Conservation (phyloP, 64 coral and sea anemone genomes). For the Stylophora pistillata region DNA sequence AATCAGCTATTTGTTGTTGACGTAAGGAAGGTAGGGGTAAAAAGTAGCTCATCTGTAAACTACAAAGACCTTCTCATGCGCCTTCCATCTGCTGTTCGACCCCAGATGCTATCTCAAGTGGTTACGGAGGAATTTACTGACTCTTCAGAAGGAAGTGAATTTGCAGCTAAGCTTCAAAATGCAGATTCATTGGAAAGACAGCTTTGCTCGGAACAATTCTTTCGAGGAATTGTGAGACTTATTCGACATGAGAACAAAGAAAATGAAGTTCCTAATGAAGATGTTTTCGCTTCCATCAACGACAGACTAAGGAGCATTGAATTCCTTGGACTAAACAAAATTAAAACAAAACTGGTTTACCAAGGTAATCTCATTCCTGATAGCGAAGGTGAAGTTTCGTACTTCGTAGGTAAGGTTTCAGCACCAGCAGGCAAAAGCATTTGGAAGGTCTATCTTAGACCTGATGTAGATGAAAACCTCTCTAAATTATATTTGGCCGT, state of each 20-base stretch:
- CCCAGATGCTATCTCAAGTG: slow-evolving; percentile 25
- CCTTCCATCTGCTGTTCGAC: slow-evolving; percentile 24
- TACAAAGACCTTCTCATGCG: slow-evolving; percentile 25
- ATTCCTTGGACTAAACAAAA: slow-evolving; percentile 1
- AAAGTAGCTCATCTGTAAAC: slow-evolving; percentile 2
- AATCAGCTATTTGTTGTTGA: slow-evolving; percentile 30
- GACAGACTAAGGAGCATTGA: slow-evolving; percentile 28
- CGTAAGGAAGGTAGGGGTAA: slow-evolving; percentile 4
- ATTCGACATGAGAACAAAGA: slow-evolving; percentile 60
- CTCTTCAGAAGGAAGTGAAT: background rate
- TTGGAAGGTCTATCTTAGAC: slow-evolving; percentile 70
- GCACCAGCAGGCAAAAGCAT: background rate
- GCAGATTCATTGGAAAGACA: slow-evolving; percentile 28
- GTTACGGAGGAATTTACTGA: slow-evolving; percentile 18
- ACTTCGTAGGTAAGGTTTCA: slow-evolving; percentile 59
- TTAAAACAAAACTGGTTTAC: slow-evolving; percentile 52
- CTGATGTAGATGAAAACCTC: background rate
- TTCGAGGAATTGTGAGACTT: slow-evolving; percentile 59
- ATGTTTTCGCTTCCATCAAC: slow-evolving; percentile 6
- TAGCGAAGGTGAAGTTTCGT: slow-evolving; percentile 38
- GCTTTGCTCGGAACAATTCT: slow-evolving; percentile 59
- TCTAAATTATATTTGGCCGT: slow-evolving; percentile 38
- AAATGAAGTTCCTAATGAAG: background rate
- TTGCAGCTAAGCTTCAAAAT: background rate
- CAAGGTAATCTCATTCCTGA: slow-evolving; percentile 22